phyloP scores from a whole-genome alignment of 23 tunicate species.

The Aplidium turbinatum region DNA sequence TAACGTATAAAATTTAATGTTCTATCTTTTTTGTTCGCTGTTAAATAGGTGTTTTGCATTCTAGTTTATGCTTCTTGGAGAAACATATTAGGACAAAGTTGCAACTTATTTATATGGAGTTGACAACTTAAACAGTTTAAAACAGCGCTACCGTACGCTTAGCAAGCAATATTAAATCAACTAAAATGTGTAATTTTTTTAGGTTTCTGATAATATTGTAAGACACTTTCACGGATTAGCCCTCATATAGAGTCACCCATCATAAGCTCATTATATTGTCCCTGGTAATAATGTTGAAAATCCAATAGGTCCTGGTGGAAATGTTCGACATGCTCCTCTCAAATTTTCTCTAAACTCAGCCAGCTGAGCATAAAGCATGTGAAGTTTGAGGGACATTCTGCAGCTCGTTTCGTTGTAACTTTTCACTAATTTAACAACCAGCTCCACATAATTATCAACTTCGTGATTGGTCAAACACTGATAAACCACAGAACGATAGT shows the following conservation, averaged over 20 bases:
- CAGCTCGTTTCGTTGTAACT: not conserved
- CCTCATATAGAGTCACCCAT: not conserved
- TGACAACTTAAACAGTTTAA: not conserved
- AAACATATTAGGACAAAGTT: not conserved
- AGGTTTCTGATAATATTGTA: not conserved
- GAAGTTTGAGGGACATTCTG: not conserved
- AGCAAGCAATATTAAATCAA: not conserved
- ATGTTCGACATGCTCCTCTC: not conserved
- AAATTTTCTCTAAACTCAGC: not conserved
- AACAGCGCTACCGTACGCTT: not conserved
- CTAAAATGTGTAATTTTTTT: not conserved
- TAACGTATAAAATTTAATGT: not conserved
- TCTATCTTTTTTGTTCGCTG: not conserved
- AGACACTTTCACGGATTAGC: not conserved
- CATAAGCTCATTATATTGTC: not conserved
- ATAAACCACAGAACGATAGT: not conserved
- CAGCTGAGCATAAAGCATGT: not conserved
- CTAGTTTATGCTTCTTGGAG: not conserved
- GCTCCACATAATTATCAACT: not conserved
- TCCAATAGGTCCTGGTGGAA: conserved; percentile 1
- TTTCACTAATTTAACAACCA: not conserved
- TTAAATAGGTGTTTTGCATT: not conserved
- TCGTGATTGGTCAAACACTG: not conserved
- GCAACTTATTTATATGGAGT: not conserved
- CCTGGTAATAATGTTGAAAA: not conserved